Base-by-base conservation (phyloP, 1,140 invertebrate species). In the Bacillus rossius region DNA sequence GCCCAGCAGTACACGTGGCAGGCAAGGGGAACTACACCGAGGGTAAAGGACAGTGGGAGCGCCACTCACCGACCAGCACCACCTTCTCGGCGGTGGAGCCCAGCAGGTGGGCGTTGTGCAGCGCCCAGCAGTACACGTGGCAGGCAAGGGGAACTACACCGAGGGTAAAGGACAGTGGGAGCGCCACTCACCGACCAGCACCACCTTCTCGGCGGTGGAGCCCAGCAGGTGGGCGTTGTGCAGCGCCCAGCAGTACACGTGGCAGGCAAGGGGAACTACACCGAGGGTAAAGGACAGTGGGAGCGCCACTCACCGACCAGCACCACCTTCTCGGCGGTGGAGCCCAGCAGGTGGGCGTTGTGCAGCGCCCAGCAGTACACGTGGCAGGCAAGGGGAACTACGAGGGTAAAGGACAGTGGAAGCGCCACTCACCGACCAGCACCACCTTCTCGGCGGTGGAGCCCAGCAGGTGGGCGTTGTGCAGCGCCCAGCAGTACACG, bases 1-100 rank as follows among this genome's bases (percentile, higher is more conserved):
- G 86, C 84, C 96, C 96, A 99, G 54, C 89, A 90, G 69, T 99
- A 99, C 0, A 89, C 89, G 68, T 95, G n/a, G n/a, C n/a, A n/a
- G n/a, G n/a, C n/a, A n/a, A n/a, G n/a, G n/a, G n/a, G n/a, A n/a
- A n/a, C n/a, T n/a, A n/a, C n/a, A n/a, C n/a, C n/a, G n/a, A n/a
- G n/a, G n/a, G n/a, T n/a, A n/a, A n/a, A n/a, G n/a, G n/a, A n/a
- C n/a, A n/a, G n/a, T n/a, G n/a, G n/a, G n/a, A n/a, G n/a, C n/a
- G n/a, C n/a, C n/a, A 64, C 63, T 66, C 69, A 77, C 81, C 82
- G 38, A 73, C 75, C 34, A 84, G 66, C 40, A 84, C 70, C 37
- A 82, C 71, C 66, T 71, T 78, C 63, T 81, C 69, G 71, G 82
- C 86, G 22, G 87, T 91, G 17, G 86, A 87, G 3, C 91, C 91